Evolutionary conservation across 2,888 invertebrate species (phyloP), one percentile per base, ranked within the genome.

Genomic region (Chloroclysta siterata): DNA sequence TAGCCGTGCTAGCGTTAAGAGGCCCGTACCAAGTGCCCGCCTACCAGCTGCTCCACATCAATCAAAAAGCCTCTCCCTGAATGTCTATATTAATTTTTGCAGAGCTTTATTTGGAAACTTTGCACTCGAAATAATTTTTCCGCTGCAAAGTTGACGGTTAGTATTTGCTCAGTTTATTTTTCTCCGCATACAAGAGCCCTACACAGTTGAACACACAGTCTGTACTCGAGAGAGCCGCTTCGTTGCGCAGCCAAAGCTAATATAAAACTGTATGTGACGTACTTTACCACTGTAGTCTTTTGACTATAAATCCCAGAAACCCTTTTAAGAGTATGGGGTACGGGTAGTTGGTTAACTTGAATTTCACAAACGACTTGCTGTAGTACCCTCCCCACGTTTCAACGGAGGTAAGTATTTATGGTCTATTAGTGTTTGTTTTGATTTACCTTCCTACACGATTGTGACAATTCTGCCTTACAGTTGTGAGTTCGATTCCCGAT

Each of bases 141-240:
- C 78, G 72, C 73, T 76, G 77, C 79, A 74, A 71, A 80, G 80
- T 81, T 82, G 75, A 78, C 76, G 77, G 81, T 76, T 80, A 80
- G 82, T 88, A 84, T 89, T 90, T 89, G 84, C 81, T 83, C 87
- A 86, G 86, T 87, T 89, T 89, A 88, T 89, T 88, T 89, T 88
- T 83, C 87, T 79, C 78, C 76, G 73, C 81, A 82, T 79, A 75
- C 75, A 79, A 87, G 86, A 72, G 84, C 85, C 78, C 86, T 89
- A 79, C 78, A 85, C 78, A 85, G 81, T 81, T 82, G 83, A 84
- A 86, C 82, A 89, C 81, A 88, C 84, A 83, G 85, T 76, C 82
- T 84, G 82, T 80, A 80, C 78, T 84, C 81, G 79, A 84, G 85
- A 79, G 83, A 83, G 79, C 84, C 78, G 83, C 84, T 80, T 78